A percentile compares a stretch with the other conserved stretches of the same genome.
Conservation (phyloP, 1,140 invertebrate genomes). For the Rhopalosiphum maidis region DNA sequence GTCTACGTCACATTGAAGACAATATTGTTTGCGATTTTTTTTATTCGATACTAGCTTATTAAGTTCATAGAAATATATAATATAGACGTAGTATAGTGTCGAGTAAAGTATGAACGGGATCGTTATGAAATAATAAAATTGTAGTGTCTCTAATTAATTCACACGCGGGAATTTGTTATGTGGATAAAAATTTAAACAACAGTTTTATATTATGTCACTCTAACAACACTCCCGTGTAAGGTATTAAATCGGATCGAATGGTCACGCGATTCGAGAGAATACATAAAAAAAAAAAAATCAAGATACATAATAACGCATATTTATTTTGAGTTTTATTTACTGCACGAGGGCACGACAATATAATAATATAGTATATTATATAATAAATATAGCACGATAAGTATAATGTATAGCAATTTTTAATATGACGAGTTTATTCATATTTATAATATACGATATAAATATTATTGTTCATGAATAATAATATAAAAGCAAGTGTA, state of each 20-base stretch:
- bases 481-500: background rate
- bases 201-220: background rate
- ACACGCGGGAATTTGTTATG: background rate
- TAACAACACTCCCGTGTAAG: background rate
- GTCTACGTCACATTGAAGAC: background rate
- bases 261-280: background rate
- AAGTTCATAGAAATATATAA: background rate
- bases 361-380: background rate
- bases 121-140: background rate
- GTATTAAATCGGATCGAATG: background rate
- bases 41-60: background rate
- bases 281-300: background rate
- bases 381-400: background rate
- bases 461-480: background rate
- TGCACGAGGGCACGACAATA: background rate
- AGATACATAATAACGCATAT: background rate
- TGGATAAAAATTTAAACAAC: background rate
- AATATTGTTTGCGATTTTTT: background rate
- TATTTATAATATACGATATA: background rate
- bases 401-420: too few species aligned
- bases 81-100: background rate
- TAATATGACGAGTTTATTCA: too few species aligned
- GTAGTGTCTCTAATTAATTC: background rate
- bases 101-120: background rate
- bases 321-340: background rate